These are phyloP conservation scores for Scaptomyza flava DNA, from an alignment of 2,888 invertebrate genomes.

Conservation along the genomic window DNA sequence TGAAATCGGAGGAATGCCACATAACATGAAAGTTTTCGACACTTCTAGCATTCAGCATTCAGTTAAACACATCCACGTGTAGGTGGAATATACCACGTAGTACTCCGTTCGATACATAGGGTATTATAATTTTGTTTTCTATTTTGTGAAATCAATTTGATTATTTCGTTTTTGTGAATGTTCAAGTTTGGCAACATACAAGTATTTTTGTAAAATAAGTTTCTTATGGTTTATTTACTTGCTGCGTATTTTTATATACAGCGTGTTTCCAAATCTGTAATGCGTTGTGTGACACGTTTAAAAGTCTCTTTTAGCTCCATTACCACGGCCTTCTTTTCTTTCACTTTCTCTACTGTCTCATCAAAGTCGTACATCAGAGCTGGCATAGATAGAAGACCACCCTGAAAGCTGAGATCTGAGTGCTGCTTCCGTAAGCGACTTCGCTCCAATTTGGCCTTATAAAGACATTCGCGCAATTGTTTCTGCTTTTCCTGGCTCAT, in stretches of 20 bases:
- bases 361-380: slow-evolving; percentile 80
- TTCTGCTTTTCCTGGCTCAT: slow-evolving; percentile 10
- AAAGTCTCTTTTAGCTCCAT: slow-evolving; percentile 43
- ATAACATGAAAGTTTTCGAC: too few relatives aligned
- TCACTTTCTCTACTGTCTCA: slow-evolving; percentile 51
- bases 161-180: slow-evolving; percentile 19
- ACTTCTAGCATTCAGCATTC: too few relatives aligned
- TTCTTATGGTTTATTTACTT: background rate
- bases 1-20: too few relatives aligned
- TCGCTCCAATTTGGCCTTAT: slow-evolving; percentile 64
- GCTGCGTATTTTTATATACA: slow-evolving; percentile 9
- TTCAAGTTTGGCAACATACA: slow-evolving; percentile 2
- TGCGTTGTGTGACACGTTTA: slow-evolving; percentile 19
- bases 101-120: slow-evolving; percentile 39
- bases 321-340: slow-evolving; percentile 26
- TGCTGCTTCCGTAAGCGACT: slow-evolving; percentile 54
- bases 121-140: slow-evolving; percentile 27
- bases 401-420: slow-evolving; percentile 64
- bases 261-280: slow-evolving; percentile 27
- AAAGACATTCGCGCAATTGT: slow-evolving; percentile 55
- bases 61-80: too few relatives aligned
- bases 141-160: slow-evolving; percentile 9
- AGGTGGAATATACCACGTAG: background rate
- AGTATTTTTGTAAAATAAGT: background rate
- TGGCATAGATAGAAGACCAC: slow-evolving; percentile 80